Conservation (phyloP, 2,888 invertebrate species). For the Rhaphigaster nebulosa region DNA sequence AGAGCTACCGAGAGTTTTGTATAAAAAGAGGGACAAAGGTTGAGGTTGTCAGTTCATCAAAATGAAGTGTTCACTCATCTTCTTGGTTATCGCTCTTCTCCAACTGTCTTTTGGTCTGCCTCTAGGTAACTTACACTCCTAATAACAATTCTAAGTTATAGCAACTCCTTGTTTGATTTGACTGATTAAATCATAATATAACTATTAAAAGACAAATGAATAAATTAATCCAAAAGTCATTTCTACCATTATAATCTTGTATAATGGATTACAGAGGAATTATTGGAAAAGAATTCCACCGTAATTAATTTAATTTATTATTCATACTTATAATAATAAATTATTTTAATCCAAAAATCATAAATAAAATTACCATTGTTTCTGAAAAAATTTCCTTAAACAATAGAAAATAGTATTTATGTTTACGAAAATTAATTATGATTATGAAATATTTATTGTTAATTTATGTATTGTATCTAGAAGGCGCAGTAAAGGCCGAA, state of each 20-base stretch:
- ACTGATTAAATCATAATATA: no score
- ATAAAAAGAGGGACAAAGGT: not conserved
- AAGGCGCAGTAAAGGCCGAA: not conserved
- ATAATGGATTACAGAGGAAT: not conserved
- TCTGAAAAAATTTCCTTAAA: no score
- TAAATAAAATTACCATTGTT: not conserved
- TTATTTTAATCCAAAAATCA: no score
- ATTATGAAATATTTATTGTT: not conserved
- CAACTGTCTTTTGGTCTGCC: not conserved
- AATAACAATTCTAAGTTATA: not conserved
- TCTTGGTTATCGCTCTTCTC: not conserved
- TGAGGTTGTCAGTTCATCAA: not conserved
- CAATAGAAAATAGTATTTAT: not conserved
- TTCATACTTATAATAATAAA: no score
- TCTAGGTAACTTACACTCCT: not conserved
- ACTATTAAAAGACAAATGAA: no score
- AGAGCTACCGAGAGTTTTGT: not conserved
- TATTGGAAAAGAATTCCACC: no score
- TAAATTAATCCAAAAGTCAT: no score
- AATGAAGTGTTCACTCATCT: conserved; percentile 10
- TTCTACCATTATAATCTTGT: no score
- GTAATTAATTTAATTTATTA: no score
- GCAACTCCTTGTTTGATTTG: not conserved
- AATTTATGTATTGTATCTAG: not conserved
- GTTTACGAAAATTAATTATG: not conserved